phyloP scores from a whole-genome alignment of 2,797 vertebrate species.

The Pteronotus mesoamericanus region DNA sequence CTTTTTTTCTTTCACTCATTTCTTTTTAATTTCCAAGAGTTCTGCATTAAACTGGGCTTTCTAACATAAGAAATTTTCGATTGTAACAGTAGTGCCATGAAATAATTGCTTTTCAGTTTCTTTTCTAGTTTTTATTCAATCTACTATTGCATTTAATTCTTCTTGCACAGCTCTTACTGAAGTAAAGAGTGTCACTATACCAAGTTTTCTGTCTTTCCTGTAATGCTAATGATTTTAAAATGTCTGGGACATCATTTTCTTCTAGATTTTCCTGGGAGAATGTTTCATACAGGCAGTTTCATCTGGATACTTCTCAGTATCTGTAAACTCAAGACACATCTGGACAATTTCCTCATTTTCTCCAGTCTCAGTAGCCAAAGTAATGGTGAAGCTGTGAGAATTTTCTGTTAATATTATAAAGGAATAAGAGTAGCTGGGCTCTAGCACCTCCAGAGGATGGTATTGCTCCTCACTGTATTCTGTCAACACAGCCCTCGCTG shows the following conservation, averaged over 20 bases:
- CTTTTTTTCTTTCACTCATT: background rate
- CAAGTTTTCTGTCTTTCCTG: background rate
- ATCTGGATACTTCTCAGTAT: background rate
- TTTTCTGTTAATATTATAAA: conserved; percentile 83
- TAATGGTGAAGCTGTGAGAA: background rate
- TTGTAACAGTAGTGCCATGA: background rate
- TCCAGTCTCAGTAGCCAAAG: background rate
- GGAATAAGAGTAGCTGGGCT: conserved; percentile 95
- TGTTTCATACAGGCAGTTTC: background rate
- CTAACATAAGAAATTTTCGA: background rate
- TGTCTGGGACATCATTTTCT: background rate
- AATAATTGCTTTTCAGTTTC: background rate
- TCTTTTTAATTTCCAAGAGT: background rate
- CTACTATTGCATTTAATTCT: background rate
- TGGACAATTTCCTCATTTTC: background rate
- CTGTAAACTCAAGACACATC: background rate
- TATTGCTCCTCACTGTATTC: conserved; percentile 94
- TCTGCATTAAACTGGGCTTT: background rate
- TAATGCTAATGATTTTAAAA: background rate
- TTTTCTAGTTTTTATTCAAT: background rate
- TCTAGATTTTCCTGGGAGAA: background rate
- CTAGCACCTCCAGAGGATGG: conserved; percentile 93
- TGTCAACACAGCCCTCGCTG: conserved; percentile 84
- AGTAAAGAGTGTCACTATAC: background rate
- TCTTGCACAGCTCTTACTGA: background rate